These are phyloP conservation scores for Bathynomus jamesi DNA, from an alignment of 1,140 invertebrate genomes.

Conservation along the genomic window DNA sequence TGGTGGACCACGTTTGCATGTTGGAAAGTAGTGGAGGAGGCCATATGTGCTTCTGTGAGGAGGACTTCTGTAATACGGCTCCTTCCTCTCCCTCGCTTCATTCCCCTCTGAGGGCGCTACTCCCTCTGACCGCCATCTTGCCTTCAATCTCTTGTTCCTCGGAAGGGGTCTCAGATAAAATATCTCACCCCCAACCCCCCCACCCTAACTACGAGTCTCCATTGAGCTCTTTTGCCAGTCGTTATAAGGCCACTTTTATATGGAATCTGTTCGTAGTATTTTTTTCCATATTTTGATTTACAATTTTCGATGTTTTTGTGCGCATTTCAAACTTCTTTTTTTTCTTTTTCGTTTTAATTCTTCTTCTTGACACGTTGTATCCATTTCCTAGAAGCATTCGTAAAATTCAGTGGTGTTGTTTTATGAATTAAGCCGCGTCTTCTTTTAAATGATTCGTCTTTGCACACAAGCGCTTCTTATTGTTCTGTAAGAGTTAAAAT, in stretches of 20 bases:
- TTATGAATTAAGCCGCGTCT: too few species aligned
- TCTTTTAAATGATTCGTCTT: too few species aligned
- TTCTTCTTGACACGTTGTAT: too few species aligned
- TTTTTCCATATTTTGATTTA: neutral
- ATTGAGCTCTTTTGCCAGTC: neutral
- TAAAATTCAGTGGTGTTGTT: too few species aligned
- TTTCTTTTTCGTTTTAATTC: neutral
- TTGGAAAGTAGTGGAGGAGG: conserved; percentile 91
- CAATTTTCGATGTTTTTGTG: neutral
- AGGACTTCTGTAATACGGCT: conserved; percentile 81
- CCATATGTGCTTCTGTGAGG: conserved; percentile 96
- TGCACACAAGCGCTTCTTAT: too few species aligned
- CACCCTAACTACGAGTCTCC: too few species aligned
- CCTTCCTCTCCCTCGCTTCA: conserved; percentile 29
- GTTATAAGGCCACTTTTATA: neutral
- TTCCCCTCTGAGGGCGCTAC: neutral
- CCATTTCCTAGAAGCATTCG: too few species aligned
- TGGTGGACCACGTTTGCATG: conserved; percentile 97
- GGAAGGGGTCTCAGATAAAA: neutral
- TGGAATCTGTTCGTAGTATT: neutral
- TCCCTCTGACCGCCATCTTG: neutral
- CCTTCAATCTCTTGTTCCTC: neutral
- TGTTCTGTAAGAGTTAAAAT: too few species aligned
- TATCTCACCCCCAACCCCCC: neutral
- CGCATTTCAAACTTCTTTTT: neutral